phyloP scores from a whole-genome alignment of 2,888 invertebrate genomes.

The Choreutis nemorana region DNA sequence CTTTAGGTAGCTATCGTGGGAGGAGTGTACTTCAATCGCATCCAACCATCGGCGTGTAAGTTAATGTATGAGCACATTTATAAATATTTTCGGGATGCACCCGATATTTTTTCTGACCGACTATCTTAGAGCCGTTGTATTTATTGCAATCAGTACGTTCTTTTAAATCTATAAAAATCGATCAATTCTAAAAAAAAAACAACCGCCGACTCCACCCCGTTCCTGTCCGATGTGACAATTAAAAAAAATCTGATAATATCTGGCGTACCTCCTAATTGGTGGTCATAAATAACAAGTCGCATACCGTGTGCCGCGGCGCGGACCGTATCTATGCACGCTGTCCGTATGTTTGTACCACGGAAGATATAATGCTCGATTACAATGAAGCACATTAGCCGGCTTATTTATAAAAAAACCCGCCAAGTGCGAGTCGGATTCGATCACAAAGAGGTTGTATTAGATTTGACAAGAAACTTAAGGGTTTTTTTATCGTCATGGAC shows the following conservation, averaged over 20 bases:
- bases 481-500: too few relatives aligned
- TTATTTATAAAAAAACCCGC: too few relatives aligned
- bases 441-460: too few relatives aligned
- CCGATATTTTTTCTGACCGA: not conserved
- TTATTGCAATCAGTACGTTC: too few relatives aligned
- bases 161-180: too few relatives aligned
- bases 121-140: not conserved
- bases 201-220: conserved; percentile 15
- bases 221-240: conserved; percentile 17
- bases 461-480: too few relatives aligned
- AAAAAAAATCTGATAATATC: conserved; percentile 40
- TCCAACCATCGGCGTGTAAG: too few relatives aligned
- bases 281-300: conserved; percentile 35
- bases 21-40: too few relatives aligned
- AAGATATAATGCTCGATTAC: not conserved
- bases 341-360: conserved; percentile 13
- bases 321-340: conserved; percentile 24
- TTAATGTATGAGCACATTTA: too few relatives aligned
- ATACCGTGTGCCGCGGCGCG: conserved; percentile 10
- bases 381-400: too few relatives aligned
- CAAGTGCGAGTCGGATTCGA: too few relatives aligned
- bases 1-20: too few relatives aligned
- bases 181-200: not conserved
- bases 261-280: conserved; percentile 46
- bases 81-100: not conserved